phyloP scores from a whole-genome alignment of 2,113 vertebrate genomes.

The Lagopus leucura region DNA sequence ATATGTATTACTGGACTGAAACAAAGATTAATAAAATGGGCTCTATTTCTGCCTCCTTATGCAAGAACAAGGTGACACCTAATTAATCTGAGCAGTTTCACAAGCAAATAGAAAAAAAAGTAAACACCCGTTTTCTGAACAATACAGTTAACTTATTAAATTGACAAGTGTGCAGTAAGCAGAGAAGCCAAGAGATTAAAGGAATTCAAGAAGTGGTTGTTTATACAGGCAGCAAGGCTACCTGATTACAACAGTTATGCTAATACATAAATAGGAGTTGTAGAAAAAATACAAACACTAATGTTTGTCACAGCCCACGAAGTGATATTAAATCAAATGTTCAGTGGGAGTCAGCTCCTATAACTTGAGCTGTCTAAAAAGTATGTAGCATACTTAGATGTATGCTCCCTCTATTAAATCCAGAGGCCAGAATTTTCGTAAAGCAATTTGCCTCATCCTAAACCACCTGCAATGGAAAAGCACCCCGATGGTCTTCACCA shows the following conservation, averaged over 20 bases:
- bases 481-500: neutral
- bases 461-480: neutral
- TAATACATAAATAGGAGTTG: neutral
- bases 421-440: neutral
- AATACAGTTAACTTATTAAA: neutral
- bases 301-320: neutral
- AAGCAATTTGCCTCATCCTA: neutral
- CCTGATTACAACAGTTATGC: neutral
- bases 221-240: neutral
- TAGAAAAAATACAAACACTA: neutral
- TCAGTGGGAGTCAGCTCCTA: neutral
- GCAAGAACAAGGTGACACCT: neutral
- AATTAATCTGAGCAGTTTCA: conserved; percentile 2
- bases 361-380: conserved; percentile 13
- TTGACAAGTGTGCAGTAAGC: neutral
- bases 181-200: neutral
- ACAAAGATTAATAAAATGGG: neutral
- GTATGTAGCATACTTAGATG: neutral
- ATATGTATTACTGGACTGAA: neutral
- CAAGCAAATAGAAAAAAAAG: neutral
- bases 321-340: neutral
- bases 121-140: neutral
- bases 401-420: neutral
- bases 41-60: neutral
- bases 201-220: neutral